Conservation (phyloP, 2,113 vertebrate genomes). For the Regulus satrapa region DNA sequence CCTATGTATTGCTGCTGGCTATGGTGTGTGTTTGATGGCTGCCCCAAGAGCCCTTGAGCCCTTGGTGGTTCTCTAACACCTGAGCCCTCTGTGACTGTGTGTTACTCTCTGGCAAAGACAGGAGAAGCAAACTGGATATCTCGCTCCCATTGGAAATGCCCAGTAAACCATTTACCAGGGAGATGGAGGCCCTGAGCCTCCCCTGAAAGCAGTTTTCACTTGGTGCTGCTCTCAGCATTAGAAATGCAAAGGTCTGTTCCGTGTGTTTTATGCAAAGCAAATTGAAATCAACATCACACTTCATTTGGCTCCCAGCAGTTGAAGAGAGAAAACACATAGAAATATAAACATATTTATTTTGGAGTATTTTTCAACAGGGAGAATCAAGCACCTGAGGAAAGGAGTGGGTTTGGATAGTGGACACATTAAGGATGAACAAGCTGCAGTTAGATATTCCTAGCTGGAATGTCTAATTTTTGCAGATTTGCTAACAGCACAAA, state of each 20-base stretch:
- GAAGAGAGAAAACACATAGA: neutral
- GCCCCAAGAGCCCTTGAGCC: neutral
- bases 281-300: neutral
- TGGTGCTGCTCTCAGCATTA: neutral
- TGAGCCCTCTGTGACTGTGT: neutral
- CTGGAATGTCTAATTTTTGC: neutral
- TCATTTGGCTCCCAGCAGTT: neutral
- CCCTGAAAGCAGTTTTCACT: neutral
- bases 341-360: neutral
- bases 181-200: neutral
- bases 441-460: accelerated
- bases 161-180: neutral
- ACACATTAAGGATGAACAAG: neutral
- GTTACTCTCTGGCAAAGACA: neutral
- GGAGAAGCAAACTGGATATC: neutral
- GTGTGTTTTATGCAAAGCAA: slow-evolving; percentile 22
- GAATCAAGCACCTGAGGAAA: neutral
- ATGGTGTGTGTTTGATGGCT: accelerated
- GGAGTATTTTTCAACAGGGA: neutral
- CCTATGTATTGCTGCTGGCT: accelerated
- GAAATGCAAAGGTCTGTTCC: neutral
- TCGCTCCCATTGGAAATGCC: neutral
- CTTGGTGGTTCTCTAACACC: neutral
- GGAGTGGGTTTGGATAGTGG: neutral
- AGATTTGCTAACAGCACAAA: too few species aligned